A percentile compares a stretch with the other conserved stretches of the same genome.
Evolutionary conservation across 2,888 invertebrate genomes (phyloP).

Genomic region (Pristionchus fissidentatus): DNA sequence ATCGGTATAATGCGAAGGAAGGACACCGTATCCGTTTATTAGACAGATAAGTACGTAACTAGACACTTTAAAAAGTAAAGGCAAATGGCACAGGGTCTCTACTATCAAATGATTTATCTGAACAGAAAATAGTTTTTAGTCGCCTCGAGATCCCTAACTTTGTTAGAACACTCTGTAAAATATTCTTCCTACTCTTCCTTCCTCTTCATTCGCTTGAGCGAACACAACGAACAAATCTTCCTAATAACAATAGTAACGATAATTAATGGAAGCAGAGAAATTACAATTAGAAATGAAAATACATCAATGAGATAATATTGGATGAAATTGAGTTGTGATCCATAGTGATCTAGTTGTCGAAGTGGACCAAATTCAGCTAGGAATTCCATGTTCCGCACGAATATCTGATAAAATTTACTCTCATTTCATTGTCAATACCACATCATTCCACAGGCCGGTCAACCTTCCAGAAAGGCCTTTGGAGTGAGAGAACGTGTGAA

Average conservation of each 20-base stretch:
- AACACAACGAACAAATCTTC: neutral
- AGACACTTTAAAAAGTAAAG: no score
- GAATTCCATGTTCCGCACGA: conserved; percentile 45
- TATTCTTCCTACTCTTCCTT: neutral
- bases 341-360: conserved; percentile 13
- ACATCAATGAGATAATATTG: conserved; percentile 42
- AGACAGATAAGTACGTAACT: no score
- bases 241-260: neutral
- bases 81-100: no score
- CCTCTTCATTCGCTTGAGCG: neutral
- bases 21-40: no score
- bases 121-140: no score
- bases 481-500: no score
- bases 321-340: conserved; percentile 21
- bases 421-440: neutral
- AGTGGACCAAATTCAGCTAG: conserved; percentile 19
- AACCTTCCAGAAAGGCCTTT: no score
- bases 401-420: neutral
- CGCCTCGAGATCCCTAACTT: no score
- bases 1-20: no score
- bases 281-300: neutral
- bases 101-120: no score
- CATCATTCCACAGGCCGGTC: no score
- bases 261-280: neutral
- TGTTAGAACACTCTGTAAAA: no score